Evolutionary conservation across 1,140 invertebrate species (phyloP).

Genomic region (Drosophila albomicans): DNA sequence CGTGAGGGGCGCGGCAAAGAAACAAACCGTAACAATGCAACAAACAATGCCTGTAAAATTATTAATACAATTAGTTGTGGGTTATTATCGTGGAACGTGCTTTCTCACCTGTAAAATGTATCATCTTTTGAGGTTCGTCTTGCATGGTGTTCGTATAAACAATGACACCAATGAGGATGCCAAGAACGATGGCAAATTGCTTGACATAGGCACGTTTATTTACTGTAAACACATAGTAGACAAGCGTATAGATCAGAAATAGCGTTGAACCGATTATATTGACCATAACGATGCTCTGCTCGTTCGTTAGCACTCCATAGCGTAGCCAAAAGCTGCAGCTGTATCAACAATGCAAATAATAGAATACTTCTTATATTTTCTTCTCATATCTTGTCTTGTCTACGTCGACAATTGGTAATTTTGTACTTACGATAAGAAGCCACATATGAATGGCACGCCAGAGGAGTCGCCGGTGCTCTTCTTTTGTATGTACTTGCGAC

Average conservation of each 20-base stretch:
- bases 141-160: constrained; percentile 64
- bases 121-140: constrained; percentile 60
- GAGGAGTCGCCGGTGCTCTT: constrained; percentile 87
- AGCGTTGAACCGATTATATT: constrained; percentile 88
- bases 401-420: constrained; percentile 58
- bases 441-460: constrained; percentile 90
- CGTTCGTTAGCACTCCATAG: constrained; percentile 89
- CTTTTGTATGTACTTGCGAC: constrained; percentile 83
- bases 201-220: constrained; percentile 76
- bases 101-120: constrained; percentile 70
- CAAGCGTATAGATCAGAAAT: constrained; percentile 87
- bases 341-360: constrained; percentile 44
- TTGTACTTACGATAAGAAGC: constrained; percentile 90
- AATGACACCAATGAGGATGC: constrained; percentile 65
- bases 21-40: constrained; percentile 90
- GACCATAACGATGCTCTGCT: constrained; percentile 88
- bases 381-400: constrained; percentile 36
- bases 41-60: constrained; percentile 88
- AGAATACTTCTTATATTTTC: background rate
- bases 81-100: background rate
- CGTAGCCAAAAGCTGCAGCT: constrained; percentile 88
- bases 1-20: constrained; percentile 92
- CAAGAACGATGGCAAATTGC: constrained; percentile 68
- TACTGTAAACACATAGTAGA: constrained; percentile 87
- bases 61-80: background rate